These are phyloP conservation scores for Ceratotherium simum DNA, from an alignment of 2,113 vertebrate species.

Conservation along the genomic window DNA sequence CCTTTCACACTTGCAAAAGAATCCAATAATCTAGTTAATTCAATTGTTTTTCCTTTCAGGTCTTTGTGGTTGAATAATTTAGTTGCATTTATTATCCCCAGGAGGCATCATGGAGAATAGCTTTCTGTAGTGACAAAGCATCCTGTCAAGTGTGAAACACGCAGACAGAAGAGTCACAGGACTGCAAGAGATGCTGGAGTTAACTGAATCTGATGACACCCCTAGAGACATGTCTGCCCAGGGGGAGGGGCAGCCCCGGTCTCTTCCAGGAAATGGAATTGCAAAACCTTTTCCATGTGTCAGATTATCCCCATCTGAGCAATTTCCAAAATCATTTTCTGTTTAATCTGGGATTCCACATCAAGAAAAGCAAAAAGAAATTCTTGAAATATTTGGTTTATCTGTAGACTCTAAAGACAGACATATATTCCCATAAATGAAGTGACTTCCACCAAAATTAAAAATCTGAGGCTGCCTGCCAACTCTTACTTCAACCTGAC, in stretches of 20 bases:
- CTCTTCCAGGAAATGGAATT: neutral
- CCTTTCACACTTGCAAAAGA: constrained; percentile 17
- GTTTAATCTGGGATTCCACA: neutral
- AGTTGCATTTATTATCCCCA: neutral
- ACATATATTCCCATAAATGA: neutral
- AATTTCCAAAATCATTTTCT: neutral
- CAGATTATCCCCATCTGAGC: neutral
- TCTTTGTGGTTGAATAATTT: neutral
- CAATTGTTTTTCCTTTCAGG: neutral
- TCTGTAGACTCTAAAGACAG: neutral
- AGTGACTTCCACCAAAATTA: neutral
- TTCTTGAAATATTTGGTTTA: neutral
- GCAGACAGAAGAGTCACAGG: neutral
- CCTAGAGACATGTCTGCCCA: accelerated
- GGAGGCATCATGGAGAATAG: neutral
- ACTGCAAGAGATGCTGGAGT: neutral
- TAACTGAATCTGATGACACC: accelerated
- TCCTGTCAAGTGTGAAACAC: neutral
- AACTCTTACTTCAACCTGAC: neutral
- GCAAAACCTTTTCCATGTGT: neutral
- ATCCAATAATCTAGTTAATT: constrained; percentile 3
- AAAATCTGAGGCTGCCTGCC: neutral
- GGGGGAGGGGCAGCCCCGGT: neutral
- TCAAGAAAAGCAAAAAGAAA: neutral
- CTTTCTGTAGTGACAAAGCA: neutral